These are phyloP conservation scores for Tuta absoluta DNA, from an alignment of 2,888 invertebrate genomes.

Conservation along the genomic window DNA sequence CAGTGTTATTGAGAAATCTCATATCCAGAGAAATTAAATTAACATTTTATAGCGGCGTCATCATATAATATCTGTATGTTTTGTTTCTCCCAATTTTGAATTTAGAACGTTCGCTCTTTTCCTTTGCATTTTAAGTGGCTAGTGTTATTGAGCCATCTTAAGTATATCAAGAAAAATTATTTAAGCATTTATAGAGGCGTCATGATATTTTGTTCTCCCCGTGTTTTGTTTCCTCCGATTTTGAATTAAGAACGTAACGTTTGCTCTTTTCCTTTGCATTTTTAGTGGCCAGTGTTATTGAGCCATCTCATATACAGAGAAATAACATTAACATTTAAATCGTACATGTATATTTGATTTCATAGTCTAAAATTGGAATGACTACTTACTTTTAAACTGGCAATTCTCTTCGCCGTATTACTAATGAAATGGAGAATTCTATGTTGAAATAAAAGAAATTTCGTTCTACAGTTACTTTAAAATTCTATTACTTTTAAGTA, in stretches of 20 bases:
- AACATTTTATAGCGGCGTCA: too few relatives aligned
- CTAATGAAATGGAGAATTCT: neutral
- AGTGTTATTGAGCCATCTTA: too few relatives aligned
- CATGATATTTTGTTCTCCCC: neutral
- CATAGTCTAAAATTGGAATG: neutral
- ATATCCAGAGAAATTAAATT: too few relatives aligned
- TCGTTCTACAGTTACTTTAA: too few relatives aligned
- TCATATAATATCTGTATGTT: too few relatives aligned
- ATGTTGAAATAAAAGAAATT: too few relatives aligned
- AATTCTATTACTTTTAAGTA: too few relatives aligned
- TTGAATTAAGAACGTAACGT: neutral
- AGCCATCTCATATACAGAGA: neutral
- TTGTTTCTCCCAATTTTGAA: too few relatives aligned
- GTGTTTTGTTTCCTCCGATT: neutral
- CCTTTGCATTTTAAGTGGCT: too few relatives aligned
- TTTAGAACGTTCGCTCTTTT: too few relatives aligned
- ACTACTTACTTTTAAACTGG: neutral
- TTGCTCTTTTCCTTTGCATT: neutral
- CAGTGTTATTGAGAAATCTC: neutral
- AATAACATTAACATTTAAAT: neutral
- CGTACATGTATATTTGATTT: neutral
- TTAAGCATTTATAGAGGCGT: too few relatives aligned
- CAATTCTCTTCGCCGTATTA: neutral
- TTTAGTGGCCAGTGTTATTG: conserved; percentile 2
- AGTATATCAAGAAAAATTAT: too few relatives aligned